Percentiles rank a stretch among this genome's conserved stretches.
These are phyloP conservation scores for Spodoptera exigua DNA, from an alignment of 2,888 invertebrate species.

Conservation along the genomic window DNA sequence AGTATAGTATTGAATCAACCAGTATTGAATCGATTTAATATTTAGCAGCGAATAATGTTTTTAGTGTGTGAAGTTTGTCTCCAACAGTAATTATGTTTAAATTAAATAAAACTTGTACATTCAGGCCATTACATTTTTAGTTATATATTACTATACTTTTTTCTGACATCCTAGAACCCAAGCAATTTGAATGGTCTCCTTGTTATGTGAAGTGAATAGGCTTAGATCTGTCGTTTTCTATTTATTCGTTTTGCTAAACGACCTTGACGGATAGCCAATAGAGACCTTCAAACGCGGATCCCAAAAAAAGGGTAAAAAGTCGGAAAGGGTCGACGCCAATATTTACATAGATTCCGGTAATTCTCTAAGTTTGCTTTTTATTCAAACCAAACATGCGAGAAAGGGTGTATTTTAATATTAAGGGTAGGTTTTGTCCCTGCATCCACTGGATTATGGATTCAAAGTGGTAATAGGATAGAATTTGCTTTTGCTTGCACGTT, in stretches of 20 bases:
- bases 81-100: too few species aligned
- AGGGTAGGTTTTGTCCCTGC: constrained; percentile 47
- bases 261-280: constrained; percentile 57
- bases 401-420: constrained; percentile 56
- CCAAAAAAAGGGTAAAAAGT: constrained; percentile 67
- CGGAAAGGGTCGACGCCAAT: constrained; percentile 67
- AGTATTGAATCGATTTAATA: too few species aligned
- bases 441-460: constrained; percentile 46
- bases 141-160: too few species aligned
- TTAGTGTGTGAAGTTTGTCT: too few species aligned
- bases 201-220: constrained; percentile 16
- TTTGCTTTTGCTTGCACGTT: constrained; percentile 14
- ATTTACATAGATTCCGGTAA: constrained; percentile 73
- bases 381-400: constrained; percentile 53
- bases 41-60: too few species aligned
- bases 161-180: constrained; percentile 9
- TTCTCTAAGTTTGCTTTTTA: constrained; percentile 71
- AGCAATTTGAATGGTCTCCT: background rate
- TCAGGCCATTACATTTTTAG: too few species aligned
- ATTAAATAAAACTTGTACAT: too few species aligned
- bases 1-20: too few species aligned
- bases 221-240: constrained; percentile 12
- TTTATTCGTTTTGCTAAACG: constrained; percentile 37
- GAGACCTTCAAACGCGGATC: constrained; percentile 39
- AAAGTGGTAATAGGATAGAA: constrained; percentile 36